Evolutionary conservation across 2,113 vertebrate species (phyloP), one percentile per base, ranked within the genome.

Genomic region (Notechis scutatus): DNA sequence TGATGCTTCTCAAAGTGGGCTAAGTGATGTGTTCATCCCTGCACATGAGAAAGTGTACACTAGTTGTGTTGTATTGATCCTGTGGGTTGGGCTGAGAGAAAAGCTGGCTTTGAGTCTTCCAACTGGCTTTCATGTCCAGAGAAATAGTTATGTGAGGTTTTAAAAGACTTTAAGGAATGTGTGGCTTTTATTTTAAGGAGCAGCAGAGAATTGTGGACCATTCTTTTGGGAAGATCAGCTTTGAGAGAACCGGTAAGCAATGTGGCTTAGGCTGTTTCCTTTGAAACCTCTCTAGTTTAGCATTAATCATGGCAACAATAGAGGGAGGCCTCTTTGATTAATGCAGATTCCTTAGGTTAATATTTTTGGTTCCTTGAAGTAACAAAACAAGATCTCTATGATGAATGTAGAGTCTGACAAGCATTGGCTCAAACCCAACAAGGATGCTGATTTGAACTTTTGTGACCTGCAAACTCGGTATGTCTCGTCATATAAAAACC

Each of bases 181-280:
- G 4, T 74, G 90, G 7, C 91, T 26, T 97, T 39, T 92, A n/a
- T 93, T 94, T 92, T 23, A 85, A 99, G 99, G 96, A 99, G 99
- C 97, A 99, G 98, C 96, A 98, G 98, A 95, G 98, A 99, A 95
- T 96, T 99, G 90, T 99, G 99, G 99, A 99, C 98, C 85, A 99
- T 99, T 96, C 96, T 99, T 34, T 96, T 99, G 92, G 99, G 99
- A 92, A 98, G 98, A 95, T 99, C 99, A 87, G 98, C 99, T 74
- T 96, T 99, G 92, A 98, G 99, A 96, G 99, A 99, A 95, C 97
- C 98, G 94, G 99, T 99, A 98, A 97, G 98, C 98, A 20, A 45
- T 34, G 50, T 50, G 12, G 5, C 14, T 18, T 23, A 10, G 1
- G 20, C n/a, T 81, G 6, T 39, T 81, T 81, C 15, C 18, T 81